A percentile compares a stretch with the other conserved stretches of the same genome.
Conservation (phyloP, 1,140 invertebrate species). For the Dendrolimus punctatus region DNA sequence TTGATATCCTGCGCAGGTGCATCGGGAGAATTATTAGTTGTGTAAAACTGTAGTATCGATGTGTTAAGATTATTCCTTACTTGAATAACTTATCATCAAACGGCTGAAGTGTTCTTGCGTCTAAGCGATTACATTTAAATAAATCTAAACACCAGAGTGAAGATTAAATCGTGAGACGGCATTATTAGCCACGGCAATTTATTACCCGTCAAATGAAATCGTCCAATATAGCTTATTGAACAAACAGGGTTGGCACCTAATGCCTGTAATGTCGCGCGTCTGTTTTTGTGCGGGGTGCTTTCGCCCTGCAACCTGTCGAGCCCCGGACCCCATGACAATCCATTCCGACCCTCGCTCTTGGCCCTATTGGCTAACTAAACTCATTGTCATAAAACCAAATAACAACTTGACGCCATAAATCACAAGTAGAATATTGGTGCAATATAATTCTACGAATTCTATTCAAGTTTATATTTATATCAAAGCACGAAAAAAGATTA, state of each 20-base stretch:
- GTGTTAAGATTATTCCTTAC: too few relatives aligned
- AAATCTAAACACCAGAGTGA: slow-evolving; percentile 11
- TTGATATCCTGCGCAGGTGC: too few relatives aligned
- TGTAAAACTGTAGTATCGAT: too few relatives aligned
- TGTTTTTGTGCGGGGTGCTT: slow-evolving; percentile 7
- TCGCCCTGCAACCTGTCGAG: slow-evolving; percentile 19
- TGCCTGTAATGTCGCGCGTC: neutral
- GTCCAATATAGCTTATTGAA: slow-evolving; percentile 17
- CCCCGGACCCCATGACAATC: slow-evolving; percentile 11
- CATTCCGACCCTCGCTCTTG: slow-evolving; percentile 10
- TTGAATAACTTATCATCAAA: too few relatives aligned
- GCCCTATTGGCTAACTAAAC: slow-evolving; percentile 9
- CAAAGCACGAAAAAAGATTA: too few relatives aligned
- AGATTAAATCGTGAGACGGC: slow-evolving; percentile 17
- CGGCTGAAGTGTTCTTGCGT: neutral
- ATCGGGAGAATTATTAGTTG: too few relatives aligned
- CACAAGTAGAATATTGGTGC: too few relatives aligned
- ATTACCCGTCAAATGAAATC: slow-evolving; percentile 20
- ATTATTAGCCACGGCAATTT: slow-evolving; percentile 16
- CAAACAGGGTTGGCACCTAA: slow-evolving; percentile 11
- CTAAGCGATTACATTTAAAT: slow-evolving; percentile 15
- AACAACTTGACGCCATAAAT: too few relatives aligned
- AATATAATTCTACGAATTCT: too few relatives aligned
- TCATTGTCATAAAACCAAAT: slow-evolving; percentile 11
- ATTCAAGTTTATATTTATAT: too few relatives aligned